A percentile compares a stretch with the other conserved stretches of the same genome.
These are phyloP conservation scores for Forficula auricularia DNA, from an alignment of 1,140 invertebrate species.

Conservation along the genomic window DNA sequence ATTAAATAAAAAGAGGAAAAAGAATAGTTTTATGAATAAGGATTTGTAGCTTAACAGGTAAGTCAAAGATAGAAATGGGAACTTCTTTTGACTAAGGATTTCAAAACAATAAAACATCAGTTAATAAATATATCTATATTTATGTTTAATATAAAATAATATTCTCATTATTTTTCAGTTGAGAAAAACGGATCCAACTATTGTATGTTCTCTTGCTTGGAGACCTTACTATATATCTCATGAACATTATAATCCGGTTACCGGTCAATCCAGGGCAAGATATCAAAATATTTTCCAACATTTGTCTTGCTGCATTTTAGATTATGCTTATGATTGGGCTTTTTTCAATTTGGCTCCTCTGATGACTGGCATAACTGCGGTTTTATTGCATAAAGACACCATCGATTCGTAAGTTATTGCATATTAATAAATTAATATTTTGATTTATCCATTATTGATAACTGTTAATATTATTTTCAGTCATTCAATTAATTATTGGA, in stretches of 20 bases:
- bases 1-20: no score
- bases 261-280: conserved; percentile 24
- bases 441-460: conserved; percentile 12
- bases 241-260: conserved; percentile 22
- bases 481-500: conserved; percentile 34
- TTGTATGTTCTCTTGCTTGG: conserved; percentile 42
- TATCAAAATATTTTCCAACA: conserved; percentile 27
- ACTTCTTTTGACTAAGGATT: no score
- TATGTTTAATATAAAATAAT: no score
- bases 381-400: conserved; percentile 49
- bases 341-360: conserved; percentile 33
- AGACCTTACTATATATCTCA: conserved; percentile 35
- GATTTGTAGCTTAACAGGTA: no score
- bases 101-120: no score
- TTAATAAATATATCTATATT: no score
- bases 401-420: conserved; percentile 36
- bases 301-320: conserved; percentile 25
- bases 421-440: neutral
- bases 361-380: conserved; percentile 38
- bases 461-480: conserved; percentile 26
- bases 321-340: conserved; percentile 34
- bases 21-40: no score
- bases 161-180: conserved; percentile 37
- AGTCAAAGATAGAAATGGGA: no score
- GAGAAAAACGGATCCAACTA: conserved; percentile 38